Base-by-base conservation (phyloP, 2,888 invertebrate species). In the Drosophila greeni region DNA sequence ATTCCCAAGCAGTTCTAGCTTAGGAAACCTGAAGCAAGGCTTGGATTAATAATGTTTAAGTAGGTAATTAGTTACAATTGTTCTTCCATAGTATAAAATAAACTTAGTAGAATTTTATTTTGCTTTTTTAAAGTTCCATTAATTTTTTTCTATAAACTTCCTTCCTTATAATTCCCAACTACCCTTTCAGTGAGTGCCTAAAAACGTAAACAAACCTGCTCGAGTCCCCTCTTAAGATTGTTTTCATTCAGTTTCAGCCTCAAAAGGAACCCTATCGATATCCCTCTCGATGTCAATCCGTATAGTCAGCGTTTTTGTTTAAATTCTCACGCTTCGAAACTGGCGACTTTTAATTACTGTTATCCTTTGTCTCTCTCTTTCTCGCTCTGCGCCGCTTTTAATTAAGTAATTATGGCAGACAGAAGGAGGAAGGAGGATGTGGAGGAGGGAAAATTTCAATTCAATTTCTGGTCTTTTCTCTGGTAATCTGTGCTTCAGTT, bases 321-420 rank as follows among this genome's bases (percentile, higher is more conserved):
- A 84, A 84, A 72, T 84, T 81, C 84, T 82, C 81, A 84, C 81
- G 81, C 84, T 84, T 49, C 72, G 62, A 71, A 59, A 36, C 52
- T 75, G 73, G 76, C 82, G 82, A 84, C 76, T 84, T 81, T 81
- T 81, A 84, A 81, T 81, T 81, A 84, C 72, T 60, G 69, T 31
- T 56, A 64, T 64, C 68, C 54, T 48, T 36, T 37, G 36, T 26
- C 40, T 40, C 57, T 52, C 48, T 45, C 37, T 20, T 20, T 20
- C n/a, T n/a, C n/a, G n/a, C n/a, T 52, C 60, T 76, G 59, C 57
- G 57, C 55, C 40, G 54, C 12, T 61, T 82, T 84, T 85, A 86
- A 86, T 86, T 81, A 86, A 86, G 86, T 86, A 86, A 86, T 86
- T 86, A 86, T 33, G 14, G 20, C 20, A 47, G 33, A n/a, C 48